Percentiles rank a stretch among this genome's conserved stretches.
Conservation (phyloP, 1,140 invertebrate genomes). For the Drosophila virilis region DNA sequence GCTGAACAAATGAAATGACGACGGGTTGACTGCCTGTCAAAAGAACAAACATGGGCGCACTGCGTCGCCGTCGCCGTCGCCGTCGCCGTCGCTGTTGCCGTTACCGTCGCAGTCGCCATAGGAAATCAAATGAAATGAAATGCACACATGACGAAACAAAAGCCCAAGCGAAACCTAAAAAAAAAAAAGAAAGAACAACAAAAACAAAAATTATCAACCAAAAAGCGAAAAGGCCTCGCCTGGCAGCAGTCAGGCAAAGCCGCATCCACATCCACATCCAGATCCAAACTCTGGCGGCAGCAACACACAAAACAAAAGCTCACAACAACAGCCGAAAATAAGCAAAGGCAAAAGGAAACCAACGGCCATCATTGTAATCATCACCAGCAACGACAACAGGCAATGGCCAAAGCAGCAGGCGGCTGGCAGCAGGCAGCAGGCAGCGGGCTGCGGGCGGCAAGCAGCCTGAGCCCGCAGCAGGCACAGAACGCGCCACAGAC, state of each 20-base stretch:
- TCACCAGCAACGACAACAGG: conserved; percentile 68
- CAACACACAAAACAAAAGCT: conserved; percentile 69
- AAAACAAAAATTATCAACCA: conserved; percentile 75
- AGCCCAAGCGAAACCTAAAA: conserved; percentile 69
- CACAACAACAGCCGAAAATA: conserved; percentile 60
- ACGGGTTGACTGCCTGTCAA: conserved; percentile 84
- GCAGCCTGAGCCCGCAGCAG: conserved; percentile 34
- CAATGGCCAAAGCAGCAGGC: conserved; percentile 44
- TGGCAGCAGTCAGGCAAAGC: conserved; percentile 50
- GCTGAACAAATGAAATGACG: conserved; percentile 84
- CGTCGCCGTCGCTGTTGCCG: conserved; percentile 42
- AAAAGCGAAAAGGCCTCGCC: conserved; percentile 65
- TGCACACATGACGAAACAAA: conserved; percentile 81
- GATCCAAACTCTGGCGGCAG: conserved; percentile 30
- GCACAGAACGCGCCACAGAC: conserved; percentile 34
- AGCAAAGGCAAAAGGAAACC: conserved; percentile 70
- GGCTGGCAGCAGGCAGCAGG: conserved; percentile 33
- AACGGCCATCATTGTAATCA: conserved; percentile 80
- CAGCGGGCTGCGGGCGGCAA: conserved; percentile 41
- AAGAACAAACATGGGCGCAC: conserved; percentile 84
- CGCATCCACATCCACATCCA: conserved; percentile 19
- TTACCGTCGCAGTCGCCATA: conserved; percentile 62
- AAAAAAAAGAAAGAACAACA: conserved; percentile 40
- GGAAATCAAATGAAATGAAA: conserved; percentile 83
- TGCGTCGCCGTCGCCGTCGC: conserved; percentile 47